phyloP scores from a whole-genome alignment of 2,888 invertebrate genomes.

The Cephus pygmeus region DNA sequence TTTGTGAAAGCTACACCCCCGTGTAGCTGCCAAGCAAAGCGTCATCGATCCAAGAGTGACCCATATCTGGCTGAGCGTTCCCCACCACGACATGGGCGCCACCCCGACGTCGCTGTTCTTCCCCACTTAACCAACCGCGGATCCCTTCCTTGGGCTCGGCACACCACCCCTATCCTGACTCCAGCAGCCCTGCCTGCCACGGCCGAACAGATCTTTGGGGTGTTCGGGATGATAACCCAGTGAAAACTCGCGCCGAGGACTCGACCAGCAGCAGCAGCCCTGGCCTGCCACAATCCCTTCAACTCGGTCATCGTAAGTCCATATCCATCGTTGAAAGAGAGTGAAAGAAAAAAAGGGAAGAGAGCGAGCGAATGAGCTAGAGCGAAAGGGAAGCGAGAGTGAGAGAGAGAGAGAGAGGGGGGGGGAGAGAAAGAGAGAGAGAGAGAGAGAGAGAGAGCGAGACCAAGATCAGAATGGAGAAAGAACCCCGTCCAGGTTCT shows the following conservation, averaged over 20 bases:
- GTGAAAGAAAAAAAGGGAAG: neutral
- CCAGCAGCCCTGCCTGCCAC: constrained; percentile 51
- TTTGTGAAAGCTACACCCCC: constrained; percentile 49
- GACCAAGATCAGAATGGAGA: constrained; percentile 7
- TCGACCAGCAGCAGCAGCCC: constrained; percentile 53
- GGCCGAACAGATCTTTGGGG: constrained; percentile 54
- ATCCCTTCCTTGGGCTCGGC: constrained; percentile 29
- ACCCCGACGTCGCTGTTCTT: constrained; percentile 16
- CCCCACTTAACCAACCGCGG: constrained; percentile 25
- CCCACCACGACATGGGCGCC: constrained; percentile 26
- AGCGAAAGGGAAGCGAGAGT: constrained; percentile 11
- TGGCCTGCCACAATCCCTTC: constrained; percentile 66
- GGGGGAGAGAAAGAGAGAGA: constrained; percentile 9
- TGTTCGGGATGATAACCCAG: constrained; percentile 55
- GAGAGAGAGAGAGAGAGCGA: constrained; percentile 6
- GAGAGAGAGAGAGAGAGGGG: constrained; percentile 9
- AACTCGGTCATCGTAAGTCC: constrained; percentile 65
- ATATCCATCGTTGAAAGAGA: neutral
- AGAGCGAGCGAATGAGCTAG: constrained; percentile 9
- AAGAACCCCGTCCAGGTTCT: neutral
- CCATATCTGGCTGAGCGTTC: constrained; percentile 54
- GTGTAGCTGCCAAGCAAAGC: constrained; percentile 46
- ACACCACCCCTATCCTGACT: constrained; percentile 33
- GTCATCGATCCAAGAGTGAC: constrained; percentile 64
- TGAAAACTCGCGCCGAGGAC: constrained; percentile 47